Conservation (phyloP, 2,888 invertebrate species). For the Gandaritis pyraliata region DNA sequence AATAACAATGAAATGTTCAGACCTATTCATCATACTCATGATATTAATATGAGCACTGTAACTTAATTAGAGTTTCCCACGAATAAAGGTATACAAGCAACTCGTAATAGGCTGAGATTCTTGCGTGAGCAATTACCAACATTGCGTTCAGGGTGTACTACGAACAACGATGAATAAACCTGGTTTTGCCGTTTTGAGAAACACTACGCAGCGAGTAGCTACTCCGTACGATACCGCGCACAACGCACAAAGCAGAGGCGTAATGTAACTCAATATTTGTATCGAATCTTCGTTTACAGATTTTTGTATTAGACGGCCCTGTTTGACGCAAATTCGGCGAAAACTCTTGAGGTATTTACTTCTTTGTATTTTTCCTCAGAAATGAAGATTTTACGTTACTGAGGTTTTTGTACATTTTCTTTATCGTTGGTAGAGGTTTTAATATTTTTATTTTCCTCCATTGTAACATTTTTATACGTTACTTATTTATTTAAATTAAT, state of each 20-base stretch:
- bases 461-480: no score
- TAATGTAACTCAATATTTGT: no score
- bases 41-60: constrained; percentile 7
- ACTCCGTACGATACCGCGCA: no score
- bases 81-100: constrained; percentile 12
- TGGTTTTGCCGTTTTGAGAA: no score
- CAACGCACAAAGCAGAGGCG: no score
- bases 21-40: constrained; percentile 8
- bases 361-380: constrained; percentile 5
- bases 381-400: constrained; percentile 5
- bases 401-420: neutral
- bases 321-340: neutral
- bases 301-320: no score
- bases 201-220: no score
- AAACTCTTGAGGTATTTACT: constrained; percentile 8
- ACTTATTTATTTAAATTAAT: no score
- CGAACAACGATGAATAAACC: no score
- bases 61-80: constrained; percentile 23
- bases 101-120: constrained; percentile 12
- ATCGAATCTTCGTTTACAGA: no score
- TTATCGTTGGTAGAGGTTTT: neutral
- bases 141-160: no score
- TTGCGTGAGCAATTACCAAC: constrained; percentile 19
- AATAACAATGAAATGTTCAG: constrained; percentile 11
- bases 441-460: no score